These are phyloP conservation scores for Tautogolabrus adspersus DNA, from an alignment of 2,113 vertebrate genomes.

Conservation along the genomic window DNA sequence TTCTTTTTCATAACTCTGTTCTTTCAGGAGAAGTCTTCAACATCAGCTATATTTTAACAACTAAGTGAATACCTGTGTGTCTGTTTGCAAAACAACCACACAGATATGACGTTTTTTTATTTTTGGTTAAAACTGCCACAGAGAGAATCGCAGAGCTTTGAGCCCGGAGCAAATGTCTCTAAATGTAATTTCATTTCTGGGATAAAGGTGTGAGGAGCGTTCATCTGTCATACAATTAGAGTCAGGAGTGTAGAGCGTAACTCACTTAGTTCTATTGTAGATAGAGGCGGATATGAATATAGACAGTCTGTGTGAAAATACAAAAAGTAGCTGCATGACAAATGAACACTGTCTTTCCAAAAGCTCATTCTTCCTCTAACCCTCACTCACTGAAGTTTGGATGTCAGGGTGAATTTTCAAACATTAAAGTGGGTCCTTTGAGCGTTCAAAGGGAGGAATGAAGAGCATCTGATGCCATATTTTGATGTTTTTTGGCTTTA, in stretches of 20 bases:
- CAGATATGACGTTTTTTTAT: constrained; percentile 35
- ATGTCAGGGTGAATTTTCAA: constrained; percentile 42
- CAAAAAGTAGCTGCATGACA: constrained; percentile 45
- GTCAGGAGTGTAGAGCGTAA: constrained; percentile 62
- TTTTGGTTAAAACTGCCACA: constrained; percentile 16
- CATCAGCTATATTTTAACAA: constrained; percentile 1
- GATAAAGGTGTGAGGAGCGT: constrained; percentile 61
- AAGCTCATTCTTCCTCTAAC: constrained; percentile 25
- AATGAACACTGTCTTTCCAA: constrained; percentile 46
- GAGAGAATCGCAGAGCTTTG: constrained; percentile 39
- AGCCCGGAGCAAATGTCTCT: constrained; percentile 49
- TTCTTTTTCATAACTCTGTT: not conserved
- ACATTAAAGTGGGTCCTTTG: constrained; percentile 31
- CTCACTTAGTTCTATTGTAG: constrained; percentile 59
- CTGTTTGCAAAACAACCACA: constrained; percentile 43
- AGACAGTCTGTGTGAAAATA: constrained; percentile 48
- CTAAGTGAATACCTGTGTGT: constrained; percentile 34
- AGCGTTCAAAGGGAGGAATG: constrained; percentile 19
- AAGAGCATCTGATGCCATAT: constrained; percentile 30
- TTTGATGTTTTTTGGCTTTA: constrained; percentile 22
- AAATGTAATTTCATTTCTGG: constrained; percentile 64
- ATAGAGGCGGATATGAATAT: constrained; percentile 62
- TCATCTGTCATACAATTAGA: constrained; percentile 78
- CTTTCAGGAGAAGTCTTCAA: not conserved
- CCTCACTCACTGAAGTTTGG: constrained; percentile 22